Evolutionary conservation across 2,113 vertebrate genomes (phyloP), one percentile per base, ranked within the genome.

Genomic region (Brachyhypopomus gauderio): DNA sequence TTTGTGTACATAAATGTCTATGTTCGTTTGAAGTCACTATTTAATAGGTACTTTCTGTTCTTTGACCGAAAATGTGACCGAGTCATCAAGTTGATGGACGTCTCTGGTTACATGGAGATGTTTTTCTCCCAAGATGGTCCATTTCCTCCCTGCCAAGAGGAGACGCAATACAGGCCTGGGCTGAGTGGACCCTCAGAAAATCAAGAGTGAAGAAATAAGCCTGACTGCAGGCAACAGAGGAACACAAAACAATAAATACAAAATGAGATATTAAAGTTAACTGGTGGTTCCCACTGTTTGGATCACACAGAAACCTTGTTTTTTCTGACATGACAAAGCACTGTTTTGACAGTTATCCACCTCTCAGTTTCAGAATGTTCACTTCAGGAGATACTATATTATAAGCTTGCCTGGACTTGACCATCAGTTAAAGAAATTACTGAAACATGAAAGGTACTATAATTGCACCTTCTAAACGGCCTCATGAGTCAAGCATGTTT

Each of bases 11-110:
- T 30, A 30, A 67, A 36, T 19, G 17, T 20, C 30, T 66, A n/a
- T 66, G 38, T 74, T 73, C 25, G 48, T 56, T 69, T 81, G 56
- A 70, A 52, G 22, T 6, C 0, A 16, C 20, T 64, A 60, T 20
- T 23, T 23, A 77, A 64, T 75, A 52, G 48, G 45, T 70, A 66
- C 56, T 75, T 79, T 77, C 64, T 16, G 56, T 41, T 56, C 38
- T 72, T 80, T 71, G 25, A 80, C 30, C 23, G 23, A 62, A 78
- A 22, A 34, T 72, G 22, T 71, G 36, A 75, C 41, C 22, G 38
- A 72, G 34, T 80, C 80, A 78, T 17, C 41, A 38, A 71, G 55
- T 63, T 66, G 79, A 62, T 67, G 27, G 34, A 69, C 34, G 52
- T 81, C 79, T 81, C 72, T 22, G 14, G 34, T 83, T 83, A 72